These are phyloP conservation scores for Sisor rabdophorus DNA, from an alignment of 2,113 vertebrate genomes.

Conservation along the genomic window DNA sequence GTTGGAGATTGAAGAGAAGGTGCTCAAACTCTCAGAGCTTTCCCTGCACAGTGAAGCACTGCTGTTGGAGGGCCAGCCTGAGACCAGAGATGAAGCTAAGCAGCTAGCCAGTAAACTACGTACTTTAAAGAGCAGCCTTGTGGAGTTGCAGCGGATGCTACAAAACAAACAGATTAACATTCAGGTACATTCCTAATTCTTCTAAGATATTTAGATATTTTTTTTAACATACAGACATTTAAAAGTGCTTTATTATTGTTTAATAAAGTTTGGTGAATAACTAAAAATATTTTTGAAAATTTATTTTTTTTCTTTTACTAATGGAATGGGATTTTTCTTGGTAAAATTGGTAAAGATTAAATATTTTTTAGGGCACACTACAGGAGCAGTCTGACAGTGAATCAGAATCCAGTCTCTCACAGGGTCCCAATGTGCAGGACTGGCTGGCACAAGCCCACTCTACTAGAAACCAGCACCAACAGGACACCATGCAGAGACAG, in stretches of 20 bases:
- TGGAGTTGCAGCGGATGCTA: constrained; percentile 90
- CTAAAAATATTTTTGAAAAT: neutral
- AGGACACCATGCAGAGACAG: constrained; percentile 82
- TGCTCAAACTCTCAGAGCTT: constrained; percentile 86
- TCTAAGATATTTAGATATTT: neutral
- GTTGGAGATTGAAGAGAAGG: constrained; percentile 94
- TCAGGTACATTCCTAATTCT: constrained; percentile 73
- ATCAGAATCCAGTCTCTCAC: constrained; percentile 72
- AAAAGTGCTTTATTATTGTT: neutral
- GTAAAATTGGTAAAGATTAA: too few relatives aligned
- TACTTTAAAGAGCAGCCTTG: constrained; percentile 83
- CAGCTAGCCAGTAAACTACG: constrained; percentile 82
- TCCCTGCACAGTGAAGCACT: constrained; percentile 89
- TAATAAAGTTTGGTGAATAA: neutral
- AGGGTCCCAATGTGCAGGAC: constrained; percentile 88
- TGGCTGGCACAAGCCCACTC: constrained; percentile 87
- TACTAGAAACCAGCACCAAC: constrained; percentile 80
- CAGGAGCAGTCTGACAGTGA: constrained; percentile 86
- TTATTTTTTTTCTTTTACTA: neutral
- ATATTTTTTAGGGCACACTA: constrained; percentile 70
- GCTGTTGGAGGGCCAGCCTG: constrained; percentile 85
- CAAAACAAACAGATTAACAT: constrained; percentile 88
- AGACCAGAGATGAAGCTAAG: constrained; percentile 86
- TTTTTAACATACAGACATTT: neutral
- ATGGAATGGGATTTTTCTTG: too few relatives aligned